phyloP scores from a whole-genome alignment of 2,888 invertebrate species.

The Drosophila eohydei region DNA sequence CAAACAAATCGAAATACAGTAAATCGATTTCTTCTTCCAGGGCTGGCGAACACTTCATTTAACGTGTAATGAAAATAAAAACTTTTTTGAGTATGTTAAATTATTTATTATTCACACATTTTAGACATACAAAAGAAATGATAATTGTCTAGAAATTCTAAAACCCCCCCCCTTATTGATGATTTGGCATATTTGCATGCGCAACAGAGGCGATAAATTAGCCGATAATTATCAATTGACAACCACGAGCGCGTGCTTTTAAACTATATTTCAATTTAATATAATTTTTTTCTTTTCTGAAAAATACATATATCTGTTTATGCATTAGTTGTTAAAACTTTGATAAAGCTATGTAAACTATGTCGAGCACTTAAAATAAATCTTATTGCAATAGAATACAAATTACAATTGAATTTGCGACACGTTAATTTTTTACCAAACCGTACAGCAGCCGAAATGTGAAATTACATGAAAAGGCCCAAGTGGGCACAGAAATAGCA shows the following conservation, averaged over 20 bases:
- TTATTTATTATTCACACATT: background rate
- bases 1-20: conserved; percentile 1
- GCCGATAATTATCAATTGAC: background rate
- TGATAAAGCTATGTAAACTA: conserved; percentile 36
- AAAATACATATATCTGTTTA: conserved; percentile 25
- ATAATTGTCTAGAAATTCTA: fast-evolving
- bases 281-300: conserved; percentile 11
- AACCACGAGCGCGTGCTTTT: conserved; percentile 8
- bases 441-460: conserved; percentile 81
- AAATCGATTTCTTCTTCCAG: background rate
- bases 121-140: background rate
- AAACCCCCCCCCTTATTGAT: fast-evolving
- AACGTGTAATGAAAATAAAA: background rate
- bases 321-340: conserved; percentile 30
- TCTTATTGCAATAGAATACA: conserved; percentile 29
- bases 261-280: background rate
- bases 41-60: background rate
- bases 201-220: conserved; percentile 1
- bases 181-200: background rate
- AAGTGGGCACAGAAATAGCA: conserved; percentile 86
- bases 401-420: conserved; percentile 14
- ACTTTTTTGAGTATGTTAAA: background rate
- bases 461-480: conserved; percentile 86
- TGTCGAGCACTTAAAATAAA: conserved; percentile 46
- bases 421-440: conserved; percentile 60